These are phyloP conservation scores for Crambe crambe DNA, from an alignment of 37 sponge, comb jelly and placozoan genomes.

Conservation along the genomic window DNA sequence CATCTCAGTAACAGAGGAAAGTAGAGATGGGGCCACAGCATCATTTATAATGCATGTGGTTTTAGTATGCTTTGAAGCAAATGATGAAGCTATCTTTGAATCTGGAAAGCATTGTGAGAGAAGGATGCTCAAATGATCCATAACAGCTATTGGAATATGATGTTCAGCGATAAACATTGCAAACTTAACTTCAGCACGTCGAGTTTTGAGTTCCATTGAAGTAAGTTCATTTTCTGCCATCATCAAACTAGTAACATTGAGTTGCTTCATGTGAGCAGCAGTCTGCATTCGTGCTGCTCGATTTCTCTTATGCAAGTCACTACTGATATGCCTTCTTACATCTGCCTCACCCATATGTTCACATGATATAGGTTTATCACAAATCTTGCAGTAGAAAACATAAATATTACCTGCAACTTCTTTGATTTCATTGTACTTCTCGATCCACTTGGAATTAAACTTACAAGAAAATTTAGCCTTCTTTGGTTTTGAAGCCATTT, in stretches of 20 bases:
- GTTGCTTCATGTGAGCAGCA: not conserved
- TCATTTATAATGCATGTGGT: not conserved
- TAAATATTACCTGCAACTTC: not conserved
- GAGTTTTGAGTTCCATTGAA: not conserved
- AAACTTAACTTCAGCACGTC: constrained; percentile 12
- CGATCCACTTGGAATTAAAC: not conserved
- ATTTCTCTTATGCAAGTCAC: not conserved
- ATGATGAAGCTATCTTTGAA: not conserved
- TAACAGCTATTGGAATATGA: constrained; percentile 7
- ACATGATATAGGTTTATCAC: not conserved
- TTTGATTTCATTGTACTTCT: not conserved
- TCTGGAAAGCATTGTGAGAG: not conserved
- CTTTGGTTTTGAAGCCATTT: too few species aligned
- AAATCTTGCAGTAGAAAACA: not conserved
- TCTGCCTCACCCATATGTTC: constrained; percentile 1
- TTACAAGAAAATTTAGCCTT: not conserved
- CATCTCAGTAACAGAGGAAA: not conserved
- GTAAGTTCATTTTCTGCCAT: not conserved
- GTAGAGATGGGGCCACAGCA: not conserved
- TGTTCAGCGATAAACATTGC: not conserved
- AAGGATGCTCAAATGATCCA: not conserved
- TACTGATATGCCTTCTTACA: not conserved
- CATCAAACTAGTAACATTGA: not conserved
- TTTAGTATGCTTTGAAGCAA: not conserved
- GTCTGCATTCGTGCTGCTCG: not conserved